These are phyloP conservation scores for Ataeniobius toweri DNA, from an alignment of 2,797 vertebrate species.

Conservation along the genomic window DNA sequence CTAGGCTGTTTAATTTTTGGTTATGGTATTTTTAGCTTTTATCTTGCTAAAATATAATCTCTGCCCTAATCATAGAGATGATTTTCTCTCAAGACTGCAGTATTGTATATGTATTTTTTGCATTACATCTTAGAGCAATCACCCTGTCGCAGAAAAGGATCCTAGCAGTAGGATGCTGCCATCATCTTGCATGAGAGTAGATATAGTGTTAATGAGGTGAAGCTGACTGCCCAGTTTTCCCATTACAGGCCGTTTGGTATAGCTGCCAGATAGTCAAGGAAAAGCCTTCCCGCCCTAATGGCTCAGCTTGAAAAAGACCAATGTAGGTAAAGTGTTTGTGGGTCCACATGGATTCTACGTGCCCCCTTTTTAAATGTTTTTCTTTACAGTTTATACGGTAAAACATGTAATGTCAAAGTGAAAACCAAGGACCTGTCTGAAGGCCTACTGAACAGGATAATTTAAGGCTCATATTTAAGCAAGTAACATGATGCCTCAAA, in stretches of 20 bases:
- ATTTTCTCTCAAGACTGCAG: not conserved
- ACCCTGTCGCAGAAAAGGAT: not conserved
- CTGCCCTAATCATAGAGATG: not conserved
- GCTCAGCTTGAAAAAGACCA: not conserved
- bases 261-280: not conserved
- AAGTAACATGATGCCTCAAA: not conserved
- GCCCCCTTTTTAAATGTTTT: not conserved
- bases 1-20: not conserved
- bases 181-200: not conserved
- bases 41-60: not conserved
- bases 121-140: not conserved
- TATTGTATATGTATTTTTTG: not conserved
- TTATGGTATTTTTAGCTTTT: not conserved
- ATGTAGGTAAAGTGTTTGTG: not conserved
- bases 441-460: not conserved
- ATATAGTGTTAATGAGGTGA: constrained; percentile 14
- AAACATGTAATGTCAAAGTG: not conserved
- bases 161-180: not conserved
- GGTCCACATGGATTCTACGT: not conserved
- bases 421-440: not conserved
- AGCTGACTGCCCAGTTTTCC: constrained; percentile 5
- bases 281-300: not conserved
- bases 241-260: not conserved
- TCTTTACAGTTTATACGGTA: not conserved
- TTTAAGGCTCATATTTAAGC: not conserved